These are phyloP conservation scores for Scaptodrosophila lebanonensis DNA, from an alignment of 1,140 invertebrate species.

Conservation along the genomic window DNA sequence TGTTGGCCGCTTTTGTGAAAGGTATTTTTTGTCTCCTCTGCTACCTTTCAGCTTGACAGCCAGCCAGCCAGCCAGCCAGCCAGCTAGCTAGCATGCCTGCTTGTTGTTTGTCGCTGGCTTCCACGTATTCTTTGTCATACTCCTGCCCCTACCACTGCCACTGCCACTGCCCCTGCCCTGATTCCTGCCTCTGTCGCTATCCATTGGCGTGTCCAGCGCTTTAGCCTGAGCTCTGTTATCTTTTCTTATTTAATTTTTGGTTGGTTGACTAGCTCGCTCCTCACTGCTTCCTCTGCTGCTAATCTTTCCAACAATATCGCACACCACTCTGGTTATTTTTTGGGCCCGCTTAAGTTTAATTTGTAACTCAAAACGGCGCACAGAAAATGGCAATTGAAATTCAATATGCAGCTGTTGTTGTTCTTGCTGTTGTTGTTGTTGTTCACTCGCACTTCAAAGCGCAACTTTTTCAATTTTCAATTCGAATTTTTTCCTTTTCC, in stretches of 20 bases:
- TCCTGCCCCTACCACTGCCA: too few relatives aligned
- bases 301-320: constrained; percentile 67
- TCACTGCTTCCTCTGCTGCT: constrained; percentile 24
- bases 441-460: too few relatives aligned
- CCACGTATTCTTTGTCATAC: constrained; percentile 65
- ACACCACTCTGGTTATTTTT: not conserved
- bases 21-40: constrained; percentile 22
- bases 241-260: constrained; percentile 73
- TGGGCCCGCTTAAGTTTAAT: not conserved
- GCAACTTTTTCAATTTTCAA: too few relatives aligned
- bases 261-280: constrained; percentile 48
- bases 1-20: constrained; percentile 5
- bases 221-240: constrained; percentile 67
- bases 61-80: too few relatives aligned
- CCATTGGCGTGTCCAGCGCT: constrained; percentile 3
- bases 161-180: too few relatives aligned
- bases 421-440: too few relatives aligned
- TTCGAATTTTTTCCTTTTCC: not conserved
- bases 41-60: too few relatives aligned
- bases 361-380: too few relatives aligned
- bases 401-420: too few relatives aligned
- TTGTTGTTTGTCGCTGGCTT: constrained; percentile 8
- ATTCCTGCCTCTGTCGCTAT: too few relatives aligned
- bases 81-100: too few relatives aligned
- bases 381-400: too few relatives aligned